Evolutionary conservation across 2,888 invertebrate genomes (phyloP).

Genomic region (Conistra vaccinii): DNA sequence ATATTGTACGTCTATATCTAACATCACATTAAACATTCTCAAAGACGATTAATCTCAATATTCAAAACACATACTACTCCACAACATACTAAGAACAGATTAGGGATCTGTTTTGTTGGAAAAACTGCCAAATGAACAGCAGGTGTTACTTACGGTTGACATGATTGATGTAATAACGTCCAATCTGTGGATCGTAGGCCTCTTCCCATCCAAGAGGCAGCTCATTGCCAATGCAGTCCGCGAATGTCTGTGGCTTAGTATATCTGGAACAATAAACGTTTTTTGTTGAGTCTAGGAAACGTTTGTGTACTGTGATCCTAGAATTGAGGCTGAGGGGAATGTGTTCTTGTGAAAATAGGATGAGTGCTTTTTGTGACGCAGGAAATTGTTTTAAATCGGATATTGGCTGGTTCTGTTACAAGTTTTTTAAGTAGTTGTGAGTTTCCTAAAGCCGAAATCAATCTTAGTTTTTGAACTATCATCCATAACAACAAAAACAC

Average conservation of each 20-base stretch:
- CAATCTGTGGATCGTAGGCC: constrained; percentile 97
- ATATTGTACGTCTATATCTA: constrained; percentile 6
- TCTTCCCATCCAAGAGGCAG: constrained; percentile 99
- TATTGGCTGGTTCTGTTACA: constrained; percentile 11
- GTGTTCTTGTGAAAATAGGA: constrained; percentile 28
- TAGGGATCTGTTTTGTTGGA: constrained; percentile 22
- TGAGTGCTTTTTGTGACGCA: constrained; percentile 12
- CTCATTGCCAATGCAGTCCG: constrained; percentile 99
- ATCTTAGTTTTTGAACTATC: neutral
- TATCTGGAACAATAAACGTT: constrained; percentile 93
- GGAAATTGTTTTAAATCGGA: constrained; percentile 5
- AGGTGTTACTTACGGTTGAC: constrained; percentile 95
- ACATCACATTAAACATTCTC: constrained; percentile 16
- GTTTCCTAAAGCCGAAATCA: neutral
- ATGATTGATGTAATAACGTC: constrained; percentile 99
- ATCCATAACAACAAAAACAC: neutral
- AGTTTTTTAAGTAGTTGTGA: no score
- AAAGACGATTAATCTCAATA: constrained; percentile 48
- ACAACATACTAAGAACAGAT: constrained; percentile 48
- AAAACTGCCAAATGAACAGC: constrained; percentile 58
- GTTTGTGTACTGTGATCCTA: constrained; percentile 39
- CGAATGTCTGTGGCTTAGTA: constrained; percentile 99
- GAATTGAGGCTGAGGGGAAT: constrained; percentile 44
- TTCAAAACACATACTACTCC: constrained; percentile 31
- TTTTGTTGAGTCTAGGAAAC: constrained; percentile 64